Percentiles rank a stretch among this genome's conserved stretches.
Evolutionary conservation across 1,140 invertebrate genomes (phyloP).

Genomic region (Drosophila santomea): DNA sequence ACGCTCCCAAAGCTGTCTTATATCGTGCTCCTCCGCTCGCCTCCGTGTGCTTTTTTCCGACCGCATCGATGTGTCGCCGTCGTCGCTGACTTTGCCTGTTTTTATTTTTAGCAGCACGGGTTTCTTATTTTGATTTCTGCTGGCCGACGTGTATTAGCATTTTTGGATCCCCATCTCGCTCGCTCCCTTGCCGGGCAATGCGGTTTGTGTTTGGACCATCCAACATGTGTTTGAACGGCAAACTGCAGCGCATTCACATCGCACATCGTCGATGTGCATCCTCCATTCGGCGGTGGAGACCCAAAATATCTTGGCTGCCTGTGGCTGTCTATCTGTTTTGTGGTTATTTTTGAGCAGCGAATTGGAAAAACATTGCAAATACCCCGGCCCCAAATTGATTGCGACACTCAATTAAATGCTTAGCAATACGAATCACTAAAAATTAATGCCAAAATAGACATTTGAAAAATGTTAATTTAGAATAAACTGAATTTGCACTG

Average conservation of each 20-base stretch:
- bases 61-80: slow-evolving; percentile 29
- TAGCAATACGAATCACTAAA: slow-evolving; percentile 10
- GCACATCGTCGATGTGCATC: slow-evolving; percentile 42
- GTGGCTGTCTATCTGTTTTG: slow-evolving; percentile 8
- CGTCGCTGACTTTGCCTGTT: slow-evolving; percentile 51
- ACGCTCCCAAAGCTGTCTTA: slow-evolving; percentile 39
- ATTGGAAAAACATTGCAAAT: slow-evolving; percentile 71
- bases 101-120: slow-evolving; percentile 73
- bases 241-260: slow-evolving; percentile 33
- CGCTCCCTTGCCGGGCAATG: background rate
- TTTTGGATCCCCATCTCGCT: slow-evolving; percentile 60
- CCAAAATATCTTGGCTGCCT: slow-evolving; percentile 9
- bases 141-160: slow-evolving; percentile 63
- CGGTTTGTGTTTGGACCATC: slow-evolving; percentile 42
- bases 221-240: slow-evolving; percentile 79
- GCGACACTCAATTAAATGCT: slow-evolving; percentile 63
- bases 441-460: slow-evolving; percentile 22
- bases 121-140: slow-evolving; percentile 76
- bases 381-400: slow-evolving; percentile 53
- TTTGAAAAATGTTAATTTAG: slow-evolving; percentile 23
- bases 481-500: too few relatives aligned
- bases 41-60: slow-evolving; percentile 31
- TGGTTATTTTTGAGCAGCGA: slow-evolving; percentile 49
- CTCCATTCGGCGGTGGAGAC: slow-evolving; percentile 23
- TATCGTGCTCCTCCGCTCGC: slow-evolving; percentile 12